Conservation (phyloP, 2,888 invertebrate genomes). For the Hetaerina titia region DNA sequence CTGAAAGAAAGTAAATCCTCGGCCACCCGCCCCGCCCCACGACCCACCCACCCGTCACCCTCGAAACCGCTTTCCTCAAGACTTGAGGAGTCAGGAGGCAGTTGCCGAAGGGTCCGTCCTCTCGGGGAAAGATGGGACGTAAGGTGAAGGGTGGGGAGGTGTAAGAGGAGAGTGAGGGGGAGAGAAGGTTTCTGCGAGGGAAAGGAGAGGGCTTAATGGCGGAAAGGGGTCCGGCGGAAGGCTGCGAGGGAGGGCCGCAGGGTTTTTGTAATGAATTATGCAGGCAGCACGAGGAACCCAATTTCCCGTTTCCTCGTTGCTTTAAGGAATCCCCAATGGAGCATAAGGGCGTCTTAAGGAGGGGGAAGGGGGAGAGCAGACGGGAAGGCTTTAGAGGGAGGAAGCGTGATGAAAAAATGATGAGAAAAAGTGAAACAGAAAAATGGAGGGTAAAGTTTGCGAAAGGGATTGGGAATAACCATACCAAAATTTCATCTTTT, state of each 20-base stretch:
- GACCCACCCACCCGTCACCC: not conserved
- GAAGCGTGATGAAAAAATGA: not conserved
- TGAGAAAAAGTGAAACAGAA: not conserved
- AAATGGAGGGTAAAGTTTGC: not conserved
- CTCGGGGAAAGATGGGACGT: too few species aligned
- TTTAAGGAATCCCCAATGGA: not conserved
- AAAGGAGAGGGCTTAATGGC: not conserved
- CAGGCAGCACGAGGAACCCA: constrained; percentile 23
- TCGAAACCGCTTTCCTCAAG: not conserved
- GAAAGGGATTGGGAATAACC: not conserved
- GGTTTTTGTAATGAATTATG: constrained; percentile 37
- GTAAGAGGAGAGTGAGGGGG: too few species aligned
- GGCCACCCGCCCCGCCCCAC: not conserved
- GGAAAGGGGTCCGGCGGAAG: not conserved
- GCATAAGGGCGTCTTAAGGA: not conserved
- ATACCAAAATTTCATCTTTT: too few species aligned
- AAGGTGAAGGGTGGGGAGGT: too few species aligned
- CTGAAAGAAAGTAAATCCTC: constrained; percentile 26
- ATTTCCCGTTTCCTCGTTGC: constrained; percentile 32
- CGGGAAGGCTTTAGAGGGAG: not conserved
- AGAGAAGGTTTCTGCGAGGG: too few species aligned
- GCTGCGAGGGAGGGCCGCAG: not conserved
- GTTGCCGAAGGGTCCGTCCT: too few species aligned
- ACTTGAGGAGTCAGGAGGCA: not conserved
- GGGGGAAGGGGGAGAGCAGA: not conserved